Conservation (phyloP, 2,888 invertebrate species). For the Cheilosia variabilis region DNA sequence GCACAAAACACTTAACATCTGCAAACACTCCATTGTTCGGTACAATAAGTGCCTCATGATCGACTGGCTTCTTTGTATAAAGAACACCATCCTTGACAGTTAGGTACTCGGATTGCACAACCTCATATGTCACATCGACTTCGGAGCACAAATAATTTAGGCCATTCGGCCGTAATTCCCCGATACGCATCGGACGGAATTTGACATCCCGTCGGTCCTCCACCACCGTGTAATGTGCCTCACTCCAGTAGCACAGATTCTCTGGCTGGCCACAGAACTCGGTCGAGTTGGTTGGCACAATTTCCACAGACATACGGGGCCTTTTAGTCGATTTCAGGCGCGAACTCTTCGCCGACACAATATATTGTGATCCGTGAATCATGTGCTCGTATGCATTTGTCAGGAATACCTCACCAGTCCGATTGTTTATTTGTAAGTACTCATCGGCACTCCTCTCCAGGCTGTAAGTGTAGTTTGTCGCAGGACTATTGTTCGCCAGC, state of each 20-base stretch:
- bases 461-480: conserved; percentile 80
- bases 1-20: conserved; percentile 81
- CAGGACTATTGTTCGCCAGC: conserved; percentile 77
- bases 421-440: conserved; percentile 80
- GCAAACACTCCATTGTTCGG: conserved; percentile 79
- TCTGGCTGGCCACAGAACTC: conserved; percentile 80
- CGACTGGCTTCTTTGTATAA: conserved; percentile 83
- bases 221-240: conserved; percentile 80
- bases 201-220: conserved; percentile 77
- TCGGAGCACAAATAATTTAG: conserved; percentile 84
- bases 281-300: conserved; percentile 78
- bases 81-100: conserved; percentile 82
- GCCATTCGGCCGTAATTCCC: conserved; percentile 83
- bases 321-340: conserved; percentile 75
- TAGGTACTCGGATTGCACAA: conserved; percentile 82
- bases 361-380: conserved; percentile 78
- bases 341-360: conserved; percentile 79
- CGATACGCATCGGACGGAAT: conserved; percentile 80
- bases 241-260: conserved; percentile 82
- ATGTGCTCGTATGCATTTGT: conserved; percentile 79
- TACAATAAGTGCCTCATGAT: conserved; percentile 83
- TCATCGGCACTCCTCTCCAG: conserved; percentile 79
- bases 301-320: conserved; percentile 80
- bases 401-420: conserved; percentile 81
- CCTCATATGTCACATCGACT: conserved; percentile 84